phyloP scores from a whole-genome alignment of 2,113 vertebrate genomes.

The Narcine bancroftii region DNA sequence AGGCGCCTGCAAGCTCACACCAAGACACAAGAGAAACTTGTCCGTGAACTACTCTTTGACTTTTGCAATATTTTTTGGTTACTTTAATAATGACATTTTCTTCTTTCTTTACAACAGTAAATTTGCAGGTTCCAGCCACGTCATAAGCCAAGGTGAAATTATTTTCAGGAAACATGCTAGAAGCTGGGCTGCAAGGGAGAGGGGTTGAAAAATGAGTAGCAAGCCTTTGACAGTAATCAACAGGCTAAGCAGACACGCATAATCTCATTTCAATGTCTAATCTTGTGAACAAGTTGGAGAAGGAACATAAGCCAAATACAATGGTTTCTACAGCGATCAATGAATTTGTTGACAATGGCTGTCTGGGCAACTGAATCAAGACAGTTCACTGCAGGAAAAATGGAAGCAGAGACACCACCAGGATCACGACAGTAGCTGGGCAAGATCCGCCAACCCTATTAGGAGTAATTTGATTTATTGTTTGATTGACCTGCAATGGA shows the following conservation, averaged over 20 bases:
- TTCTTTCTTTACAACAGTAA: neutral
- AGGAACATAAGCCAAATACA: neutral
- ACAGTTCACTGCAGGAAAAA: neutral
- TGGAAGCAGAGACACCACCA: neutral
- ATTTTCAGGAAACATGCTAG: neutral
- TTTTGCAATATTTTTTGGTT: neutral
- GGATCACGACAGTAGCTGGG: neutral
- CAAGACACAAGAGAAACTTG: no score
- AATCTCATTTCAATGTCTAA: neutral
- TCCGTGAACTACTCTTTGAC: no score
- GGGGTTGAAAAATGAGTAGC: neutral
- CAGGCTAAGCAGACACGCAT: neutral
- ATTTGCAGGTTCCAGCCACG: neutral
- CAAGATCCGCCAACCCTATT: neutral
- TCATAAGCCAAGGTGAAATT: neutral
- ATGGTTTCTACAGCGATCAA: neutral
- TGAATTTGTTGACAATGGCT: neutral
- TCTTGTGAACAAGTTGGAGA: neutral
- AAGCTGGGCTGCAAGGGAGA: neutral
- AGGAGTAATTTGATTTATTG: rapidly evolving
- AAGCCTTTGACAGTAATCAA: neutral
- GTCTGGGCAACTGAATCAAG: neutral
- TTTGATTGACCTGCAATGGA: neutral
- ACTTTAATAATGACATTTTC: neutral
- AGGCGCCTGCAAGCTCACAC: no score